A percentile compares a stretch with the other conserved stretches of the same genome.
These are phyloP conservation scores for Crotalus adamanteus DNA, from an alignment of 2,797 vertebrate genomes.

Conservation along the genomic window DNA sequence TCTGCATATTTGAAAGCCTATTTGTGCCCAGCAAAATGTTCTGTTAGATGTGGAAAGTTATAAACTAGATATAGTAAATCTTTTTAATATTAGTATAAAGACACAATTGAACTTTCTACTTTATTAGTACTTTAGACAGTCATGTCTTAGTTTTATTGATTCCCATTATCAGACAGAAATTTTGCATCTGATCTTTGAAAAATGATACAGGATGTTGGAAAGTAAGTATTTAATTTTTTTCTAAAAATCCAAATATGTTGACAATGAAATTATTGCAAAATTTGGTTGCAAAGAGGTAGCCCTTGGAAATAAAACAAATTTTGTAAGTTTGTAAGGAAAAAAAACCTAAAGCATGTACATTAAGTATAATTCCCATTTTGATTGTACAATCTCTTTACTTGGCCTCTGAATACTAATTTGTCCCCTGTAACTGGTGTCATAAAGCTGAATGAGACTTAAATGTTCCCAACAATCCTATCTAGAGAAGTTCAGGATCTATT, in stretches of 20 bases:
- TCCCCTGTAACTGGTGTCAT: neutral
- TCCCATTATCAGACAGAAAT: neutral
- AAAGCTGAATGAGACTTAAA: neutral
- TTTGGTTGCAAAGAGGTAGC: neutral
- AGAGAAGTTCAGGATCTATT: neutral
- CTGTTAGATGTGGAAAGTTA: constrained; percentile 6
- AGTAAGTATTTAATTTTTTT: neutral
- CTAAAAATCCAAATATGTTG: neutral
- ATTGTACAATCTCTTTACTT: neutral
- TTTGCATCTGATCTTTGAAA: neutral
- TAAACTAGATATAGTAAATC: neutral
- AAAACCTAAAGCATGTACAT: neutral
- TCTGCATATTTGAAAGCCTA: constrained; percentile 7
- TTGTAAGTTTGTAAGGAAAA: neutral
- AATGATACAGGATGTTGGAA: neutral
- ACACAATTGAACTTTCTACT: neutral
- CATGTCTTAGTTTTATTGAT: neutral
- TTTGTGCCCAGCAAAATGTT: neutral
- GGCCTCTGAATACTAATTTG: neutral
- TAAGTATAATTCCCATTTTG: neutral
- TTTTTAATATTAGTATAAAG: neutral
- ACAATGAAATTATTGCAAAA: neutral
- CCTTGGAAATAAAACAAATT: neutral
- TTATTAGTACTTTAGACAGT: neutral
- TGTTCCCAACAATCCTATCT: neutral